Conservation (phyloP, 2,888 invertebrate genomes). For the Caenorhabditis macrosperma region DNA sequence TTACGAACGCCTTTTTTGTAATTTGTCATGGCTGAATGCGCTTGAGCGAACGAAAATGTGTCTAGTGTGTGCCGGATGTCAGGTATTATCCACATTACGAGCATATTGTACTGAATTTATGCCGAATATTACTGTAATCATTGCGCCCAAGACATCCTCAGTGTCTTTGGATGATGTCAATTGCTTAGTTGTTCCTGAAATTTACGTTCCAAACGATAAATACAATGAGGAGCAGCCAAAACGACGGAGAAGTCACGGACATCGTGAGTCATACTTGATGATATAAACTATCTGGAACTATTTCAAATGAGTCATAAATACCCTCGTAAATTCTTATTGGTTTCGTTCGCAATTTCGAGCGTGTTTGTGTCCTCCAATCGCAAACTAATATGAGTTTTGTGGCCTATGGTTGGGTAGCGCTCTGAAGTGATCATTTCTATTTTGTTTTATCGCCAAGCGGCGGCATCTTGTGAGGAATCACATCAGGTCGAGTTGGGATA, state of each 20-base stretch:
- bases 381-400: slow-evolving; percentile 17
- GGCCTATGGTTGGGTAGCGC: slow-evolving; percentile 3
- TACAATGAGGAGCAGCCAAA: slow-evolving; percentile 48
- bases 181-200: slow-evolving; percentile 32
- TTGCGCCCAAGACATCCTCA: slow-evolving; percentile 47
- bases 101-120: slow-evolving; percentile 48
- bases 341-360: neutral
- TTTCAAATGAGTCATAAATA: slow-evolving; percentile 9
- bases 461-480: slow-evolving; percentile 51
- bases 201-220: slow-evolving; percentile 49
- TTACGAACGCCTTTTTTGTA: slow-evolving; percentile 31
- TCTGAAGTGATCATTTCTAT: slow-evolving; percentile 25
- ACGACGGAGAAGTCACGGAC: slow-evolving; percentile 38
- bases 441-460: slow-evolving; percentile 44
- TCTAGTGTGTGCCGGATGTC: slow-evolving; percentile 56
- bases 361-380: slow-evolving; percentile 10
- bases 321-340: neutral
- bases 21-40: slow-evolving; percentile 21
- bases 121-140: slow-evolving; percentile 63
- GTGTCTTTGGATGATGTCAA: slow-evolving; percentile 30
- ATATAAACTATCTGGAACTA: neutral
- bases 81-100: slow-evolving; percentile 42
- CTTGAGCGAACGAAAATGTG: slow-evolving; percentile 58
- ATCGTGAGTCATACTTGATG: slow-evolving; percentile 23
- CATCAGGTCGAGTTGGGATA: slow-evolving; percentile 4